These are phyloP conservation scores for Suillia variegata DNA, from an alignment of 2,888 invertebrate genomes.

Conservation along the genomic window DNA sequence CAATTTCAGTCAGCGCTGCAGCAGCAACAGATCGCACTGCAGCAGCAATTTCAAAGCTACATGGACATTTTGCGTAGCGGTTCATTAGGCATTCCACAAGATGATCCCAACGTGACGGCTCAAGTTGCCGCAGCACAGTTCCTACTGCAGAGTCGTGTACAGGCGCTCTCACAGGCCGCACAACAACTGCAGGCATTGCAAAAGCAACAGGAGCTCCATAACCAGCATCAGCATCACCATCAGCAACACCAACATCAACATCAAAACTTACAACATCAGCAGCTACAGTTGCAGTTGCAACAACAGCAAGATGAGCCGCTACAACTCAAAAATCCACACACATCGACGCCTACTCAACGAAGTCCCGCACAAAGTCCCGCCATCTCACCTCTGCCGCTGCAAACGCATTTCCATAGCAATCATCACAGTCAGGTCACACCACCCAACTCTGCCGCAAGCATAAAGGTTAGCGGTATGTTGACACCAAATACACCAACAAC, in stretches of 20 bases:
- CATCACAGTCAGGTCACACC: conserved; percentile 56
- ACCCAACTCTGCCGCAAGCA: conserved; percentile 62
- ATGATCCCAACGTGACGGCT: conserved; percentile 52
- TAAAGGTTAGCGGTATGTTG: conserved; percentile 62
- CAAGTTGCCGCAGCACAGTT: conserved; percentile 69
- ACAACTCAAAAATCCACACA: conserved; percentile 39
- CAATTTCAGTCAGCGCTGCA: conserved; percentile 58
- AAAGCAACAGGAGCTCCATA: conserved; percentile 66
- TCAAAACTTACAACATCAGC: conserved; percentile 6
- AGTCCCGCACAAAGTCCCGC: conserved; percentile 46
- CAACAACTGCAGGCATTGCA: conserved; percentile 83
- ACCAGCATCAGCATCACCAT: conserved; percentile 31
- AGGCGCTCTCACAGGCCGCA: conserved; percentile 82
- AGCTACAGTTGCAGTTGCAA: too few species aligned
- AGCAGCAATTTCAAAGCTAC: conserved; percentile 60
- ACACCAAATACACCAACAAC: conserved; percentile 67
- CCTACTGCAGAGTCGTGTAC: conserved; percentile 75
- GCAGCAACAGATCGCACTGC: conserved; percentile 57
- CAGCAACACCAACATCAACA: conserved; percentile 31
- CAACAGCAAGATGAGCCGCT: conserved; percentile 32
- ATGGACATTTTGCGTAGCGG: conserved; percentile 57
- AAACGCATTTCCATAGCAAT: conserved; percentile 25
- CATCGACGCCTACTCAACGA: conserved; percentile 55
- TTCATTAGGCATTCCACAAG: conserved; percentile 46
- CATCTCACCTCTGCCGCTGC: conserved; percentile 49